phyloP scores from a whole-genome alignment of 2,113 vertebrate genomes.

The Sula dactylatra region DNA sequence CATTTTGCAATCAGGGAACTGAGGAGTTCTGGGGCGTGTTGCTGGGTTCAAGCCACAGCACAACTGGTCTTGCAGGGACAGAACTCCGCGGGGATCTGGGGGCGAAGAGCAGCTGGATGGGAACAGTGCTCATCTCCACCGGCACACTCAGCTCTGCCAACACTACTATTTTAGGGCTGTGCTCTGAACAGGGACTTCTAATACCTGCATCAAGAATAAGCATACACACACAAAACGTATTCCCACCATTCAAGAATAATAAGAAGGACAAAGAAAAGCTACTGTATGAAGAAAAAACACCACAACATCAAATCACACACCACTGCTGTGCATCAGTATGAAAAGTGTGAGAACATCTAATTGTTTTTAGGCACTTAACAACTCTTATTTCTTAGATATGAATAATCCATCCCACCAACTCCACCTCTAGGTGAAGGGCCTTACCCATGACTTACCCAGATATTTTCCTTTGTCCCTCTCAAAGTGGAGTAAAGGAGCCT shows the following conservation, averaged over 20 bases:
- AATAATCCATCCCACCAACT: accelerated
- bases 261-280: not conserved
- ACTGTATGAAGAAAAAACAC: accelerated
- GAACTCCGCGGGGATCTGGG: not conserved
- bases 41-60: not conserved
- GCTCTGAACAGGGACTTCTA: not conserved
- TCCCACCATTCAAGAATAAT: not conserved
- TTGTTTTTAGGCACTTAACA: not conserved
- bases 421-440: not conserved
- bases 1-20: not conserved
- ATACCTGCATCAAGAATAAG: not conserved
- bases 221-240: not conserved
- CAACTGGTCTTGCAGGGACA: not conserved
- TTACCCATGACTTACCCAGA: not conserved
- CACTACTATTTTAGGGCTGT: not conserved
- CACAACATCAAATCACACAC: not conserved
- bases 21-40: not conserved
- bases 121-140: not conserved
- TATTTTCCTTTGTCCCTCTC: not conserved
- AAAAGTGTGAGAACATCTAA: not conserved
- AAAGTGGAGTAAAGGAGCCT: not conserved
- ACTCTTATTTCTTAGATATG: not conserved
- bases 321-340: not conserved
- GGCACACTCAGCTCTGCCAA: not conserved
- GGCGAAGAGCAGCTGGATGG: not conserved